A percentile compares a stretch with the other conserved stretches of the same genome.
Evolutionary conservation across 2,797 vertebrate species (phyloP).

Genomic region (Leuciscus waleckii): DNA sequence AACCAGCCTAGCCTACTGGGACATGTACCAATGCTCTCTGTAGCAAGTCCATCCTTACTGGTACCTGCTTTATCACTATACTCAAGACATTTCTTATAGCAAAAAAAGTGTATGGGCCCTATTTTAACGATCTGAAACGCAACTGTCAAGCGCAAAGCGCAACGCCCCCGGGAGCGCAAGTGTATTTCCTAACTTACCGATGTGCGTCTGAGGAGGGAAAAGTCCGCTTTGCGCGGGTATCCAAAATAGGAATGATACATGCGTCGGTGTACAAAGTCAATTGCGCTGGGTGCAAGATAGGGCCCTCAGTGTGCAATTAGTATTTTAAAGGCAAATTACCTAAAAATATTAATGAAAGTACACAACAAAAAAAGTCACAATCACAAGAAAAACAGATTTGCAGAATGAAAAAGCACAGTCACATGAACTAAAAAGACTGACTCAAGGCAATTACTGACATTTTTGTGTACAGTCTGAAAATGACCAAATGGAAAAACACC

Average conservation of each 20-base stretch:
- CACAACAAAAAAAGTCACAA: not conserved
- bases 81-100: not conserved
- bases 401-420: conserved; percentile 23
- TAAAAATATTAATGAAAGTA: not conserved
- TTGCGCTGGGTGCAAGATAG: too few species aligned
- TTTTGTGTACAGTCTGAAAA: not conserved
- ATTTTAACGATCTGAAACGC: too few species aligned
- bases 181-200: too few species aligned
- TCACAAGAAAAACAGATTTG: not conserved
- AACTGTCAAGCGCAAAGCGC: too few species aligned
- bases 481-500: not conserved
- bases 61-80: not conserved
- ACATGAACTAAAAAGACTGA: conserved; percentile 24
- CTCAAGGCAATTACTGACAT: conserved; percentile 19
- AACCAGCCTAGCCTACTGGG: not conserved
- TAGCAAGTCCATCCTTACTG: not conserved
- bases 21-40: not conserved
- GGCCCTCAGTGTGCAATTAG: not conserved
- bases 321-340: not conserved
- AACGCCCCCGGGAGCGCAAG: too few species aligned
- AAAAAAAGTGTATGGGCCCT: not conserved
- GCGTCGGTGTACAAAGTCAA: too few species aligned
- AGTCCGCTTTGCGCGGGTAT: too few species aligned
- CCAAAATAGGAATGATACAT: too few species aligned
- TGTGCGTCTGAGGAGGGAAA: too few species aligned